phyloP scores from a whole-genome alignment of 1,140 invertebrate genomes.

The Pentalonia nigronervosa region DNA sequence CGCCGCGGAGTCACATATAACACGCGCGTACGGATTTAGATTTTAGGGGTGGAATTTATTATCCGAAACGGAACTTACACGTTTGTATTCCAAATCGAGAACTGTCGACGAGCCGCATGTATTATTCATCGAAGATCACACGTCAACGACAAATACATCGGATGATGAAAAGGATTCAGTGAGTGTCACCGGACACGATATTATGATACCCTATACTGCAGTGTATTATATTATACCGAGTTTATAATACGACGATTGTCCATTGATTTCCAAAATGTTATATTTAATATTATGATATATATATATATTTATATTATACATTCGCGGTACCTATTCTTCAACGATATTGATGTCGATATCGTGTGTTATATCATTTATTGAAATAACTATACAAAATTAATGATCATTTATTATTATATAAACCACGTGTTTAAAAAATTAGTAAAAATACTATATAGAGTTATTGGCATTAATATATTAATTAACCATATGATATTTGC shows the following conservation, averaged over 20 bases:
- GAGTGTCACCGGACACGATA: neutral
- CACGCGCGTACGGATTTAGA: slow-evolving; percentile 26
- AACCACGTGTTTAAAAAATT: neutral
- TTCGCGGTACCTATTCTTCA: neutral
- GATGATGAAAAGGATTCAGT: neutral
- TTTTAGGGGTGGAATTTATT: slow-evolving; percentile 51
- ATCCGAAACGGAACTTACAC: slow-evolving; percentile 49
- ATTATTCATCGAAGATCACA: slow-evolving; percentile 47
- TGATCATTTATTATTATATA: neutral
- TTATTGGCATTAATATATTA: neutral
- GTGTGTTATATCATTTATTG: neutral
- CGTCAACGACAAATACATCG: slow-evolving; percentile 35
- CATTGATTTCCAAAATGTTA: slow-evolving; percentile 1
- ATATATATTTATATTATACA: no score
- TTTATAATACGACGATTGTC: slow-evolving; percentile 22
- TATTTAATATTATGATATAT: no score
- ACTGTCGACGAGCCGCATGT: neutral
- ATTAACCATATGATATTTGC: neutral
- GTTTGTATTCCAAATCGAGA: slow-evolving; percentile 52
- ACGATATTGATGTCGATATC: neutral
- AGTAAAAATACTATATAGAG: neutral
- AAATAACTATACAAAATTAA: neutral
- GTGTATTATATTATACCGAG: neutral
- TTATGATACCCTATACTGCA: neutral
- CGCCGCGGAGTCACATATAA: slow-evolving; percentile 1